Evolutionary conservation across 1,140 invertebrate genomes (phyloP), one percentile per base, ranked within the genome.

Genomic region (Drosophila nikananu): DNA sequence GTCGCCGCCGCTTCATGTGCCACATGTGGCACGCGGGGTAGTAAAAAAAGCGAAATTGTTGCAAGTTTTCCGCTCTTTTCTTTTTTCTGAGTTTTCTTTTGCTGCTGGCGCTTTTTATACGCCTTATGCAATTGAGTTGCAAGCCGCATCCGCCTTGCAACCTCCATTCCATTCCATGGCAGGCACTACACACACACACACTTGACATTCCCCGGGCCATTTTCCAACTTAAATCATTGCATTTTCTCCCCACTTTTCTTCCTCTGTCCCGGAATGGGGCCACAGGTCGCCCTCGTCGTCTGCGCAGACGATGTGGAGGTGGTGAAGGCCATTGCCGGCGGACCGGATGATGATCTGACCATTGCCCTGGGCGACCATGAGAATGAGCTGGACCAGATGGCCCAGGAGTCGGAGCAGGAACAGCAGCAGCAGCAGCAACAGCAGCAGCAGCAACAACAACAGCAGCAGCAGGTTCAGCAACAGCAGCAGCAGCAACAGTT

Each of bases 321-420:
- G 8, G 94, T 95, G 4, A 95, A 96, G 90, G 94, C 95, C 9
- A 93, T 95, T 41, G 90, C 94, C 13, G 84, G 91, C 35, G 65
- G 64, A 23, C 76, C 65, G 25, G 91, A 92, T 15, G 92, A 93
- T 42, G 92, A 93, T 60, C 67, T 86, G 60, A 63, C 79, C 27
- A 63, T 84, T 46, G 82, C 72, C 23, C 46, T 86, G 19, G 94
- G 94, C 19, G 95, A 95, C 46, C 94, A 94, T 62, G 95, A 95
- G 58, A 95, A 94, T 78, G 71, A 95, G 44, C 93, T 95, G 7
- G 95, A 96, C 81, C 96, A 96, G 83, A 89, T 96, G 58, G 95
- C 96, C 3, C 93, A 96, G 72, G 96, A 96, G 80, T 95, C 95
- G 23, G 92, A 95, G 2, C 95, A 96, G 62, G 94, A 95, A 27